phyloP scores from a whole-genome alignment of 2,797 vertebrate species.

The Hemitrygon akajei region DNA sequence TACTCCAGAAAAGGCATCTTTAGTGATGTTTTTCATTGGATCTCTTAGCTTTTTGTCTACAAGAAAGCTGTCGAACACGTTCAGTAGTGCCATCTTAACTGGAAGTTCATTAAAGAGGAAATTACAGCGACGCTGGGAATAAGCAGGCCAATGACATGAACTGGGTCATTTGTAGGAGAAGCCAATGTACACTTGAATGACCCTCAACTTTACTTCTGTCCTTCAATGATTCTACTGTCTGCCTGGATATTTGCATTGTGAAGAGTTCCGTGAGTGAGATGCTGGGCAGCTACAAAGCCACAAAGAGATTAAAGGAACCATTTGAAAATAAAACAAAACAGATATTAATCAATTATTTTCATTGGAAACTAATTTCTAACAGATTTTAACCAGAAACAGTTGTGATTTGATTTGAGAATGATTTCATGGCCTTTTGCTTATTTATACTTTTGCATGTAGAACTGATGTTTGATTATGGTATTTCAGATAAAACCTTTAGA shows the following conservation, averaged over 20 bases:
- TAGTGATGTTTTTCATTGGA: too few species aligned
- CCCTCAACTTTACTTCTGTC: not conserved
- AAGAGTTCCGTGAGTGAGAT: not conserved
- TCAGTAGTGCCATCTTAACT: too few species aligned
- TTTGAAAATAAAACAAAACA: not conserved
- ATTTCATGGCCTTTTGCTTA: not conserved
- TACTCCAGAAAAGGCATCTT: too few species aligned
- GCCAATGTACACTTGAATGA: not conserved
- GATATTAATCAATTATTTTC: not conserved
- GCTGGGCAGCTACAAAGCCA: not conserved
- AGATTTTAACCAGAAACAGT: not conserved
- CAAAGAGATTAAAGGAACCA: not conserved
- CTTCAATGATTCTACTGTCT: too few species aligned
- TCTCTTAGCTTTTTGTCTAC: too few species aligned
- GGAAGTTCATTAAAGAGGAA: too few species aligned
- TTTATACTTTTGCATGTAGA: not conserved
- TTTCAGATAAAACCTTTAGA: constrained; percentile 17
- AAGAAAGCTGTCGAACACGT: too few species aligned
- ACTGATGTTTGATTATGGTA: not conserved
- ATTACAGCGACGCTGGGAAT: too few species aligned
- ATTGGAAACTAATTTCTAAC: not conserved
- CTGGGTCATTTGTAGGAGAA: too few species aligned
- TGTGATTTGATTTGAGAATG: not conserved
- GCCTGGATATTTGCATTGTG: not conserved
- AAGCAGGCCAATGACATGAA: too few species aligned